A percentile compares a stretch with the other conserved stretches of the same genome.
Conservation (phyloP, 2,113 vertebrate species). For the Baryphthengus martii region DNA sequence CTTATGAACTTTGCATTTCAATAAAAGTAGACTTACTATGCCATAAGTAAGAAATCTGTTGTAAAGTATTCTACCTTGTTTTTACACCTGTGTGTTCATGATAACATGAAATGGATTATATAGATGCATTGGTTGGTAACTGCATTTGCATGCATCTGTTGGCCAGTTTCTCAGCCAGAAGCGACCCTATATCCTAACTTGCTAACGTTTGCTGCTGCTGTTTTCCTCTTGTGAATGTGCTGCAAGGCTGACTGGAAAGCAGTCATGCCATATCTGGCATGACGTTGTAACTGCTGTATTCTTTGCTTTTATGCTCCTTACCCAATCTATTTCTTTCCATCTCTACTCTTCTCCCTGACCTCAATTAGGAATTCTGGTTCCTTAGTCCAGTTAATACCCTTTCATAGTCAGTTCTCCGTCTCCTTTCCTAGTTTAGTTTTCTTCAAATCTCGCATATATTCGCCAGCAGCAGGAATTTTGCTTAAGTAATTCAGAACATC, state of each 20-base stretch:
- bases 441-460: neutral
- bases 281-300: neutral
- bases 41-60: neutral
- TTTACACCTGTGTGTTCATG: neutral
- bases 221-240: neutral
- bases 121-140: accelerated
- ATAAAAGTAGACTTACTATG: neutral
- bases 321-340: neutral
- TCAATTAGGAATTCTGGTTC: neutral
- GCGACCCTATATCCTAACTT: neutral
- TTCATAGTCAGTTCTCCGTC: neutral
- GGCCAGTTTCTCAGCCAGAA: neutral
- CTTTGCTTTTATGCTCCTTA: neutral
- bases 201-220: neutral
- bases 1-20: neutral
- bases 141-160: neutral
- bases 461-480: neutral
- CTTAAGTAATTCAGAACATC: neutral
- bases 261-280: neutral
- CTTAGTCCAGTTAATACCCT: neutral
- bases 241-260: neutral
- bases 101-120: neutral
- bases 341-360: neutral
- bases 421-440: neutral
- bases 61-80: neutral